phyloP scores from a whole-genome alignment of 2,888 invertebrate species.

The Malthinus seriepunctatus region DNA sequence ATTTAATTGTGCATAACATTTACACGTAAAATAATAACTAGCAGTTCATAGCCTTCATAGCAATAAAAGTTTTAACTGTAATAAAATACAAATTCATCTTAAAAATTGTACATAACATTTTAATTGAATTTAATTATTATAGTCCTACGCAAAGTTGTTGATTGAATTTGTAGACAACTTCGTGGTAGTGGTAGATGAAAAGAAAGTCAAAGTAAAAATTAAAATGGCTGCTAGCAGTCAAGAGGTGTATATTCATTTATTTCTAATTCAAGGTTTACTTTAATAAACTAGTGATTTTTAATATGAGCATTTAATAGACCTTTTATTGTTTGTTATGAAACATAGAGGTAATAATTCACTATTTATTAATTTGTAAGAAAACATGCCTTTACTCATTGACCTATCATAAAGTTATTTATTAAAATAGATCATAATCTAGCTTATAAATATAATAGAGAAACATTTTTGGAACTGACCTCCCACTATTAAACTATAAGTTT shows the following conservation, averaged over 20 bases:
- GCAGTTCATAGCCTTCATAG: no score
- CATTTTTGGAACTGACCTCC: conserved; percentile 11
- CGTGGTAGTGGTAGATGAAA: neutral
- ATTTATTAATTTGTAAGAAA: conserved; percentile 3
- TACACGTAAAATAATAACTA: no score
- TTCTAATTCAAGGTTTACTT: conserved; percentile 34
- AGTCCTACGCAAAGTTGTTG: no score
- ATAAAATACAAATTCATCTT: no score
- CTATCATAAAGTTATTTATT: conserved; percentile 31
- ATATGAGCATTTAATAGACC: conserved; percentile 35
- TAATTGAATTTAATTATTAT: no score
- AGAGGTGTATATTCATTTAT: conserved; percentile 43
- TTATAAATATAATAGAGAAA: conserved; percentile 19
- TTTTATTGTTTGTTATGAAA: conserved; percentile 43
- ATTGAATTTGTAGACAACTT: neutral
- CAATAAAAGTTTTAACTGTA: no score
- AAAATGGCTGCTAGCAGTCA: conserved; percentile 47
- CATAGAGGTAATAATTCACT: conserved; percentile 41
- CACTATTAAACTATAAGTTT: conserved; percentile 13
- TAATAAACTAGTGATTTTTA: conserved; percentile 39
- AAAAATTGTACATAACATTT: no score
- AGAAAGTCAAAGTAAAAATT: conserved; percentile 6
- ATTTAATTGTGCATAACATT: no score
- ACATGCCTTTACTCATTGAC: conserved; percentile 27
- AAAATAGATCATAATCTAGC: conserved; percentile 22